Conservation (phyloP, 2,888 invertebrate genomes). For the Caenorhabditis zanzibari region DNA sequence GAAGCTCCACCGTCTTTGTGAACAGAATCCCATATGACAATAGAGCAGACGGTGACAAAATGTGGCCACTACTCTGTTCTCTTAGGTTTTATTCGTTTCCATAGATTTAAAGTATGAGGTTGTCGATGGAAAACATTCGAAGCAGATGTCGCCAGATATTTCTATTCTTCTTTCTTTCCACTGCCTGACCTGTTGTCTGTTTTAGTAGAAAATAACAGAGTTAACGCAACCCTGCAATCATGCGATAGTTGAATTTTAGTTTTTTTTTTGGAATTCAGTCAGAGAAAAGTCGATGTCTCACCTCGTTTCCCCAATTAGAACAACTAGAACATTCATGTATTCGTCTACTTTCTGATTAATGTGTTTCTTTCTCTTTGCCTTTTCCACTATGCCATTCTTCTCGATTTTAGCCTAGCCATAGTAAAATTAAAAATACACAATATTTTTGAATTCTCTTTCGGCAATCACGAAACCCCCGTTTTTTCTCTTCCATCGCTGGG, state of each 20-base stretch:
- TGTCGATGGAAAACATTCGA: constrained; percentile 18
- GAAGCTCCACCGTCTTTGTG: constrained; percentile 7
- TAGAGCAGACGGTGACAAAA: constrained; percentile 42
- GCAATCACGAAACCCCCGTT: constrained; percentile 45
- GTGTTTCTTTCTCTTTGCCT: constrained; percentile 31
- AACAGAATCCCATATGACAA: constrained; percentile 32
- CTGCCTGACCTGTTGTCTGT: constrained; percentile 1
- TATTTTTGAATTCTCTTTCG: constrained; percentile 25
- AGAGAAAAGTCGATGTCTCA: not conserved
- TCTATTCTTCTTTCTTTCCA: not conserved
- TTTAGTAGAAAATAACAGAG: not conserved
- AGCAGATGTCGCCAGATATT: constrained; percentile 56
- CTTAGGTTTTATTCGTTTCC: constrained; percentile 45
- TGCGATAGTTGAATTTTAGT: constrained; percentile 12
- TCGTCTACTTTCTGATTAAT: constrained; percentile 31
- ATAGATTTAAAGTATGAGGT: constrained; percentile 27
- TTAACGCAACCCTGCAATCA: not conserved
- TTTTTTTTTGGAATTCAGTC: not conserved
- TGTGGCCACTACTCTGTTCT: constrained; percentile 39
- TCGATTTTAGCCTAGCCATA: constrained; percentile 45
- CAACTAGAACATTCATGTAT: constrained; percentile 31
- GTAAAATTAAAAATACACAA: constrained; percentile 18
- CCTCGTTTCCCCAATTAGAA: constrained; percentile 2
- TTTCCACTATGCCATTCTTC: not conserved
- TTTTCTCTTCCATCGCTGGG: constrained; percentile 30